Conservation (phyloP, 2,113 vertebrate species). For the Scopus umbretta region DNA sequence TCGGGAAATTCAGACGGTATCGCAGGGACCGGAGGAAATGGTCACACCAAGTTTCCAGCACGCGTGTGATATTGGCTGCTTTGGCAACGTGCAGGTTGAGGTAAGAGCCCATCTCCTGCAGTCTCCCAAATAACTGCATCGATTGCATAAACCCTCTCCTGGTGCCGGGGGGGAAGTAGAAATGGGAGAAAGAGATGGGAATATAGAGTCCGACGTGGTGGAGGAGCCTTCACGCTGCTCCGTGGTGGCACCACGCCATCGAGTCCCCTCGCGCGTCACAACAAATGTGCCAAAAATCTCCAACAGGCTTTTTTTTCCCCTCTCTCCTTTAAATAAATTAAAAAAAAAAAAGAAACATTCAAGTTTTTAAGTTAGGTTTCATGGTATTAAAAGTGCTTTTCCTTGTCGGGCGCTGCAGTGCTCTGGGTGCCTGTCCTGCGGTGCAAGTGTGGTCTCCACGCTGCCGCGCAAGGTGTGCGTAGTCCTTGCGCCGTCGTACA, state of each 20-base stretch:
- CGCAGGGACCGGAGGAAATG: rapidly evolving
- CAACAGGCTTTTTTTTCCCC: not conserved
- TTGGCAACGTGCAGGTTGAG: not conserved
- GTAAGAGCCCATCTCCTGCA: not conserved
- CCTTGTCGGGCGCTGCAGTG: not conserved
- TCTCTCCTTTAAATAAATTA: not conserved
- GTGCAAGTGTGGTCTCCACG: not conserved
- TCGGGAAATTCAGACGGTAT: not conserved
- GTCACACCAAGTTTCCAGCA: not conserved
- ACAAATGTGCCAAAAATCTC: not conserved
- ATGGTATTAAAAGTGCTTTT: not conserved
- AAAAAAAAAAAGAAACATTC: rapidly evolving
- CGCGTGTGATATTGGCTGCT: rapidly evolving
- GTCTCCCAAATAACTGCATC: not conserved
- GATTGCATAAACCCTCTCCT: rapidly evolving
- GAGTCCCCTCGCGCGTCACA: rapidly evolving
- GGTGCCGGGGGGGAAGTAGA: not conserved
- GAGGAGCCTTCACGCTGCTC: not conserved
- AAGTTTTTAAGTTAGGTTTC: not conserved
- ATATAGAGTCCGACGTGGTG: not conserved
- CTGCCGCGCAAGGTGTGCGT: too few relatives aligned
- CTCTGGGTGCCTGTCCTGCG: not conserved
- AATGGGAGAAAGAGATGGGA: not conserved
- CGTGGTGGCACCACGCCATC: rapidly evolving
- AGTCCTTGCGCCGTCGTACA: rapidly evolving